These are phyloP conservation scores for Ammodytes marinus DNA, from an alignment of 2,113 vertebrate genomes.

Conservation along the genomic window DNA sequence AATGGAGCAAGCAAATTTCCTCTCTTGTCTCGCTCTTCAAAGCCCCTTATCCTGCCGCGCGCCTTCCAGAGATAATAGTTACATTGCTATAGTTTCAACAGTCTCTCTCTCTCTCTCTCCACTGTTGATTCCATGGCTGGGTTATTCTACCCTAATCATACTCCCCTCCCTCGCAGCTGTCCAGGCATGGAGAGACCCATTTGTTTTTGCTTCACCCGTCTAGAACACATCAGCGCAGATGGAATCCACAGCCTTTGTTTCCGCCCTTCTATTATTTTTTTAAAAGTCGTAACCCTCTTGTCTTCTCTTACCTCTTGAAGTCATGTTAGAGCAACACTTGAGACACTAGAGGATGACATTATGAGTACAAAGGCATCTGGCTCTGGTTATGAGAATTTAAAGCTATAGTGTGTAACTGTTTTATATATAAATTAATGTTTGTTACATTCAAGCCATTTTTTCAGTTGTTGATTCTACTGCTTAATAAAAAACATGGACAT, in stretches of 20 bases:
- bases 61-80: conserved; percentile 1
- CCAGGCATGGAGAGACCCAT: conserved; percentile 12
- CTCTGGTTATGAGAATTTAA: not conserved
- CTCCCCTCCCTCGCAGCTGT: not conserved
- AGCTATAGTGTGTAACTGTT: too few relatives aligned
- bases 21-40: conserved; percentile 47
- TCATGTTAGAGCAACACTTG: not conserved
- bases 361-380: not conserved
- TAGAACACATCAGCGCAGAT: not conserved
- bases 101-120: not conserved
- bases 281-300: not conserved
- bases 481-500: too few relatives aligned
- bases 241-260: not conserved
- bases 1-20: conserved; percentile 30
- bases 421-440: too few relatives aligned
- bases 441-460: too few relatives aligned
- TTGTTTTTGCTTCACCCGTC: conserved; percentile 10
- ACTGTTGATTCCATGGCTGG: not conserved
- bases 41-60: conserved; percentile 13
- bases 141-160: not conserved
- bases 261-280: not conserved
- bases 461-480: too few relatives aligned
- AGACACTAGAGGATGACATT: not conserved
- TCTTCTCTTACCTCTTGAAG: not conserved
- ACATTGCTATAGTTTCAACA: conserved; percentile 11